These are phyloP conservation scores for Meteorus sp. DNA, from an alignment of 1,140 invertebrate species.

Conservation along the genomic window DNA sequence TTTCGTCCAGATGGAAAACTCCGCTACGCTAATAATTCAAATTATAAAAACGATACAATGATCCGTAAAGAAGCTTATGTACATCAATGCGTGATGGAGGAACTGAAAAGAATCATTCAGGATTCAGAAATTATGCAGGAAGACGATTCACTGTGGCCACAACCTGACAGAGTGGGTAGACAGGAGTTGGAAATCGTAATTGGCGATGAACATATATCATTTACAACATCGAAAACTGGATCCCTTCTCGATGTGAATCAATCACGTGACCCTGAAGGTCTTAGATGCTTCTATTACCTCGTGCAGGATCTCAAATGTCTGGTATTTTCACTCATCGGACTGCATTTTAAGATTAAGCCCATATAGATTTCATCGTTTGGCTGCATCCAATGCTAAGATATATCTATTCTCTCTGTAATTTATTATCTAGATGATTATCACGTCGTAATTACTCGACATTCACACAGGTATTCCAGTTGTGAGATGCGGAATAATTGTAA, in stretches of 20 bases:
- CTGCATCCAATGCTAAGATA: no score
- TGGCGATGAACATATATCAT: conserved; percentile 99
- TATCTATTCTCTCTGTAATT: no score
- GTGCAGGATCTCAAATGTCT: conserved; percentile 99
- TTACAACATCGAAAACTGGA: conserved; percentile 99
- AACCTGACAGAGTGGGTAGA: conserved; percentile 93
- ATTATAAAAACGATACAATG: conserved; percentile 99
- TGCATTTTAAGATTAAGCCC: conserved; percentile 99
- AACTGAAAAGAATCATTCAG: conserved; percentile 95
- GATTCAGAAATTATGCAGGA: conserved; percentile 99
- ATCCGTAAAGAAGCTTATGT: conserved; percentile 99
- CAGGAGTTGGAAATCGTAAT: conserved; percentile 99
- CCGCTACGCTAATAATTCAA: conserved; percentile 98
- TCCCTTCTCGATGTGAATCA: conserved; percentile 98
- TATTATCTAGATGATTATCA: no score
- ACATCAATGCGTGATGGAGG: conserved; percentile 96
- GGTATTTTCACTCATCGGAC: conserved; percentile 97
- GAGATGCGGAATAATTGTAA: no score
- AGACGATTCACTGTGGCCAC: conserved; percentile 97
- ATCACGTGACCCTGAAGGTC: conserved; percentile 95
- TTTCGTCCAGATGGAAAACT: conserved; percentile 98
- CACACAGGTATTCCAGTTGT: no score
- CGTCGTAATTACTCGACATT: no score
- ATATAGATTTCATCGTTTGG: no score
- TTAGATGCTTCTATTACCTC: conserved; percentile 97